A percentile compares a stretch with the other conserved stretches of the same genome.
phyloP scores from a whole-genome alignment of 1,140 invertebrate species.

The Adoxophyes honmai region DNA sequence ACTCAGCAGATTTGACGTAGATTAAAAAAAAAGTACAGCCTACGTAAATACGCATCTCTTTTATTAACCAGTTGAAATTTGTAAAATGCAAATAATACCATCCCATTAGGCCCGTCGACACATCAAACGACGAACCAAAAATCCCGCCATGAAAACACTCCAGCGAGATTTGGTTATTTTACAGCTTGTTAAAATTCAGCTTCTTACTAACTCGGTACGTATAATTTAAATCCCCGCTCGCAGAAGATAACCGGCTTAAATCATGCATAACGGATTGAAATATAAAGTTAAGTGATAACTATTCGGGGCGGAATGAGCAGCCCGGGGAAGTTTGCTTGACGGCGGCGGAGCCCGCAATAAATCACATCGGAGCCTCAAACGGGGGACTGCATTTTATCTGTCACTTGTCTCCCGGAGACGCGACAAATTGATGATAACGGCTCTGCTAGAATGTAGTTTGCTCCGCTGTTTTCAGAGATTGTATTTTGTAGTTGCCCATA shows the following conservation, averaged over 20 bases:
- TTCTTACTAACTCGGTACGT: slow-evolving; percentile 6
- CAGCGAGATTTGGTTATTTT: too few relatives aligned
- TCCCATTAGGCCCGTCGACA: too few relatives aligned
- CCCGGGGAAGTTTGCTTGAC: slow-evolving; percentile 12
- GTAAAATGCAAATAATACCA: too few relatives aligned
- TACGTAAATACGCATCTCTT: too few relatives aligned
- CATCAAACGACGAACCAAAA: too few relatives aligned
- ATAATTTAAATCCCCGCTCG: slow-evolving; percentile 7
- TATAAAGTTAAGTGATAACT: slow-evolving; percentile 16
- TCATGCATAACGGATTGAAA: slow-evolving; percentile 14
- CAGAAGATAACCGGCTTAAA: slow-evolving; percentile 4
- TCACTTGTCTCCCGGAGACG: slow-evolving; percentile 38
- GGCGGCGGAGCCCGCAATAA: slow-evolving; percentile 32
- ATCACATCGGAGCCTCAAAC: slow-evolving; percentile 35
- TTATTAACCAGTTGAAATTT: too few relatives aligned
- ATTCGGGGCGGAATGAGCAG: slow-evolving; percentile 13
- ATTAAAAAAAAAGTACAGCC: too few relatives aligned
- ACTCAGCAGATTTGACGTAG: too few relatives aligned
- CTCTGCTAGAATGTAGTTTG: slow-evolving; percentile 25
- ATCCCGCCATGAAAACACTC: too few relatives aligned
- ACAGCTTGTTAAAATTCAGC: slow-evolving; percentile 4
- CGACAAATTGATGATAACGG: slow-evolving; percentile 42
- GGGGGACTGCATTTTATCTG: slow-evolving; percentile 48
- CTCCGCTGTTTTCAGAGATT: too few relatives aligned
- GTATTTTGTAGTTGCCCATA: too few relatives aligned